phyloP scores from a whole-genome alignment of 2,888 invertebrate genomes.

The Osedax fenrisi region DNA sequence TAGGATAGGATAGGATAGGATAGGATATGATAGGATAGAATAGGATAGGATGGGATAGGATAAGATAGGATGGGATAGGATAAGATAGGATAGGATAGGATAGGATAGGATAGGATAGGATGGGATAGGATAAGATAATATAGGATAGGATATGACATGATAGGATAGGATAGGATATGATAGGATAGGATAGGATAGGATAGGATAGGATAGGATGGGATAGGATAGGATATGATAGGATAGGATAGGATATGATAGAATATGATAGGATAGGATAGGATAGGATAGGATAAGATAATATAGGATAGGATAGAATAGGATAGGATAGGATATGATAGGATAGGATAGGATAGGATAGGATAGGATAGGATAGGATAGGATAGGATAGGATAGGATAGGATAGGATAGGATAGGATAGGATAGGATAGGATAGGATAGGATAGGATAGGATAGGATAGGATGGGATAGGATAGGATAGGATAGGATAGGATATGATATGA shows the following conservation, averaged over 20 bases:
- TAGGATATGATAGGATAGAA: not conserved
- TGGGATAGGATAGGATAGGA: constrained; percentile 26
- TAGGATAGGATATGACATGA: too few species aligned
- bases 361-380: constrained; percentile 19
- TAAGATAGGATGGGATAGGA: not conserved
- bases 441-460: constrained; percentile 29
- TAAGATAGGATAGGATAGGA: not conserved
- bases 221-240: constrained; percentile 27
- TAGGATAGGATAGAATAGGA: constrained; percentile 28
- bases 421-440: constrained; percentile 21
- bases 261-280: constrained; percentile 11
- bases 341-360: constrained; percentile 22
- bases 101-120: not conserved
- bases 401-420: constrained; percentile 22
- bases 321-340: constrained; percentile 11
- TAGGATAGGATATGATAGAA: constrained; percentile 27
- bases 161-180: too few species aligned
- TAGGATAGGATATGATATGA: constrained; percentile 10
- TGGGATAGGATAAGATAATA: too few species aligned
- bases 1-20: not conserved
- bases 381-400: constrained; percentile 21
- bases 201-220: not conserved
- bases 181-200: not conserved
- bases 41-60: not conserved
- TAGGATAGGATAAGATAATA: constrained; percentile 20